Conservation (phyloP, 1,140 invertebrate genomes). For the Melitaea cinxia region DNA sequence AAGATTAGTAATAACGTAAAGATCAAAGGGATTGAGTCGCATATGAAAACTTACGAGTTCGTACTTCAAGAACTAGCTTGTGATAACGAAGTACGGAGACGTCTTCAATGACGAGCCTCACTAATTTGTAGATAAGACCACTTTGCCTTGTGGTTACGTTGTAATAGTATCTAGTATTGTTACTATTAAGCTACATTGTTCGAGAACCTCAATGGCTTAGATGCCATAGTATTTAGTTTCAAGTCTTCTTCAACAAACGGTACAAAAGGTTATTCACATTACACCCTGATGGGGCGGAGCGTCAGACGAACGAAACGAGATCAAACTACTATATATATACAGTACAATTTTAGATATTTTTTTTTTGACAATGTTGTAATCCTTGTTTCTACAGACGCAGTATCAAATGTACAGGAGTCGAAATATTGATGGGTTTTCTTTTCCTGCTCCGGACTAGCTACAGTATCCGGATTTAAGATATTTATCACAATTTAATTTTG, state of each 20-base stretch:
- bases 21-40: conserved; percentile 24
- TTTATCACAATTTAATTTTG: too few species aligned
- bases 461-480: too few species aligned
- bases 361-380: too few species aligned
- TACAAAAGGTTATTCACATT: too few species aligned
- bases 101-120: conserved; percentile 38
- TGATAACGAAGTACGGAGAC: conserved; percentile 35
- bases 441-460: too few species aligned
- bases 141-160: conserved; percentile 39
- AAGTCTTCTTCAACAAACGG: conserved; percentile 4
- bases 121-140: conserved; percentile 44
- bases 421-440: too few species aligned
- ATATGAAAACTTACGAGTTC: conserved; percentile 25
- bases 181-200: conserved; percentile 28
- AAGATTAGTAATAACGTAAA: background rate
- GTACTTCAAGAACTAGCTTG: conserved; percentile 34
- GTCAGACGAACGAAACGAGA: too few species aligned
- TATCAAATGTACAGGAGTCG: too few species aligned
- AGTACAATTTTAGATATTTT: too few species aligned
- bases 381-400: too few species aligned
- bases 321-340: too few species aligned
- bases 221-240: conserved; percentile 6
- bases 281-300: too few species aligned
- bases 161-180: conserved; percentile 35
- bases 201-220: conserved; percentile 9